Evolutionary conservation across 92 coral and sea anemone species (phyloP).

Genomic region (Porites divaricata): DNA sequence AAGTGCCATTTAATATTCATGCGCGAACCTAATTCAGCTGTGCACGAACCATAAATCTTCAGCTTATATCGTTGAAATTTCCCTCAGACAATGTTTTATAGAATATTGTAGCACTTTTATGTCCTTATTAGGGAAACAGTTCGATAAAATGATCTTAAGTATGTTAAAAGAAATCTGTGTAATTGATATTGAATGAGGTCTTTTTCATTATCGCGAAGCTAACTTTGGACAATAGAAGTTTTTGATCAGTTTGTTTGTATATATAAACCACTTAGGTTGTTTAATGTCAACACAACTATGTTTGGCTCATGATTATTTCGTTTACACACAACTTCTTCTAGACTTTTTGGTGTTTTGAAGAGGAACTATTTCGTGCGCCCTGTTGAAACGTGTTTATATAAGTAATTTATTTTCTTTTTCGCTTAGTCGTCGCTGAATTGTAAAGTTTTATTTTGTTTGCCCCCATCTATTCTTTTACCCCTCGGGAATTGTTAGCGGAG

Average conservation of each 20-base stretch:
- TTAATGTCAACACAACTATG: constrained; percentile 41
- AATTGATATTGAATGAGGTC: constrained; percentile 47
- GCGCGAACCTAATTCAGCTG: neutral
- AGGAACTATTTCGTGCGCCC: neutral
- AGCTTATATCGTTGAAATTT: neutral
- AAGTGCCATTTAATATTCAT: constrained; percentile 27
- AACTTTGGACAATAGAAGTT: constrained; percentile 31
- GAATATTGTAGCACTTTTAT: too few species aligned
- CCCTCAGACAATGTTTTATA: neutral
- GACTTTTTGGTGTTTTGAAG: neutral
- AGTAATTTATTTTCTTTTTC: neutral
- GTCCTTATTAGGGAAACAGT: neutral
- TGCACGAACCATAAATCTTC: constrained; percentile 27
- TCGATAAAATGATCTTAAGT: constrained; percentile 38
- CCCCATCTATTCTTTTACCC: constrained; percentile 34
- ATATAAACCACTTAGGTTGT: constrained; percentile 44
- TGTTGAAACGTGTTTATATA: neutral
- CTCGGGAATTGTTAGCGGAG: constrained; percentile 59
- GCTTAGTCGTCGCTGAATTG: constrained; percentile 4
- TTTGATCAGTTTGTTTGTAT: constrained; percentile 56
- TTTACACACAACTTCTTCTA: neutral
- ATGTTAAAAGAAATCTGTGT: constrained; percentile 32
- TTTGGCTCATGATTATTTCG: neutral
- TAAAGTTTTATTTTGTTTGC: constrained; percentile 14
- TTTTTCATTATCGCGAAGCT: constrained; percentile 41